Percentiles rank a stretch among this genome's conserved stretches.
phyloP scores from a whole-genome alignment of 1,140 invertebrate species.

The Lepidotrigona ventralis region DNA sequence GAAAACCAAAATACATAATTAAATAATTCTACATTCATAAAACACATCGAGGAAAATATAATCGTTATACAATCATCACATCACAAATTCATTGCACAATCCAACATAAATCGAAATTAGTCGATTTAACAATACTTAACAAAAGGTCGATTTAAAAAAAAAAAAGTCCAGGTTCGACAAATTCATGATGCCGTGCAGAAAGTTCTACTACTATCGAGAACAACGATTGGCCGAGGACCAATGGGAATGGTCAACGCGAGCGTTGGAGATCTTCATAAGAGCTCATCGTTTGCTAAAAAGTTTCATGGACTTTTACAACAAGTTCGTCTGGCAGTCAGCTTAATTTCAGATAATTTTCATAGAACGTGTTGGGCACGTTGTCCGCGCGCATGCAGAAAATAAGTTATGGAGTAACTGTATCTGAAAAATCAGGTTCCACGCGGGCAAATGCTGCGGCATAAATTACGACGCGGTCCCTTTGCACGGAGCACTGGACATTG shows the following conservation, averaged over 20 bases:
- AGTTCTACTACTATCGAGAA: neutral
- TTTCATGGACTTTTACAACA: conserved; percentile 23
- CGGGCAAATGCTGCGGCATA: neutral
- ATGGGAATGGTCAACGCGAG: neutral
- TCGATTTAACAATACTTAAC: too few relatives aligned
- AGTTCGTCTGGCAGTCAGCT: neutral
- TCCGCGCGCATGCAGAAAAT: neutral
- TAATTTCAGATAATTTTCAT: neutral
- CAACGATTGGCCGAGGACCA: neutral
- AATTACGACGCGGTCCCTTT: conserved; percentile 29
- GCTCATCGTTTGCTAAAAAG: conserved; percentile 19
- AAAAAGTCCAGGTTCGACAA: too few relatives aligned
- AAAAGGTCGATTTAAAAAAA: neutral
- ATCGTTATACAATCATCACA: too few relatives aligned
- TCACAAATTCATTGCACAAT: too few relatives aligned
- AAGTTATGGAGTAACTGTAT: neutral
- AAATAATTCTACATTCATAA: too few relatives aligned
- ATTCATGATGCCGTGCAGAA: neutral
- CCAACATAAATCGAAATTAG: too few relatives aligned
- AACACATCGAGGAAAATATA: neutral
- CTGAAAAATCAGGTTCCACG: conserved; percentile 16
- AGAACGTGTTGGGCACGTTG: neutral
- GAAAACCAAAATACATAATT: neutral
- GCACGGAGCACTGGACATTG: conserved; percentile 9
- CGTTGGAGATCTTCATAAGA: conserved; percentile 18